A percentile compares a stretch with the other conserved stretches of the same genome.
Conservation (phyloP, 2,113 vertebrate species). For the Perca flavescens region DNA sequence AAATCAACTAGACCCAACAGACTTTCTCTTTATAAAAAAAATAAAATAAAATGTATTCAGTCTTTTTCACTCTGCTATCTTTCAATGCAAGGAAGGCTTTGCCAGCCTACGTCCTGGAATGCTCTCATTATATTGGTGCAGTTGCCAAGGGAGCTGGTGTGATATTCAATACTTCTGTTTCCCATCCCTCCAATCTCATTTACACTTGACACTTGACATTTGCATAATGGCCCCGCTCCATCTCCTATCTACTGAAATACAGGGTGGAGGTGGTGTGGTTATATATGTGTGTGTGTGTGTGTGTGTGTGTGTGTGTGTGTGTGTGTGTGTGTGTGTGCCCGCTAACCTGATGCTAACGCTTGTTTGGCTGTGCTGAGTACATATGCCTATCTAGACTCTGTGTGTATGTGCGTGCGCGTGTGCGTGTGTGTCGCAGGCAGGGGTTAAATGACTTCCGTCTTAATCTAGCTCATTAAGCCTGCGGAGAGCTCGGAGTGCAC, state of each 20-base stretch:
- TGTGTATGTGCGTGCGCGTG: constrained; percentile 1
- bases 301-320: neutral
- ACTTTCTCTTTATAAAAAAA: neutral
- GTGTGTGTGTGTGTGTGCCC: neutral
- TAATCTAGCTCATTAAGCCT: constrained; percentile 80
- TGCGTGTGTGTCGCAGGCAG: constrained; percentile 36
- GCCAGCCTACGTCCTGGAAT: constrained; percentile 62
- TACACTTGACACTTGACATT: constrained; percentile 84
- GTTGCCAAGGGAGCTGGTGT: constrained; percentile 69
- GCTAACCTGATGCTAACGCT: neutral
- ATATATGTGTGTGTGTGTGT: constrained; percentile 7
- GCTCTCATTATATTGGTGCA: constrained; percentile 73
- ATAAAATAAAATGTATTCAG: neutral
- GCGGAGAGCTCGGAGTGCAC: constrained; percentile 60
- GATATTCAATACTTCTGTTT: constrained; percentile 79
- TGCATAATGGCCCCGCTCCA: constrained; percentile 77
- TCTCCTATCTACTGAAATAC: constrained; percentile 68
- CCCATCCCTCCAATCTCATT: constrained; percentile 80
- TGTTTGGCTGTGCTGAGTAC: constrained; percentile 61
- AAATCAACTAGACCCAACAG: constrained; percentile 25
- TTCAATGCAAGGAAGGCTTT: constrained; percentile 51
- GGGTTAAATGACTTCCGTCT: constrained; percentile 77
- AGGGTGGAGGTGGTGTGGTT: constrained; percentile 46
- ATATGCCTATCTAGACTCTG: constrained; percentile 34
- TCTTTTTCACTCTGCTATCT: constrained; percentile 41